A percentile compares a stretch with the other conserved stretches of the same genome.
Evolutionary conservation across 2,888 invertebrate genomes (phyloP).

Genomic region (Drosophila aldrichi): DNA sequence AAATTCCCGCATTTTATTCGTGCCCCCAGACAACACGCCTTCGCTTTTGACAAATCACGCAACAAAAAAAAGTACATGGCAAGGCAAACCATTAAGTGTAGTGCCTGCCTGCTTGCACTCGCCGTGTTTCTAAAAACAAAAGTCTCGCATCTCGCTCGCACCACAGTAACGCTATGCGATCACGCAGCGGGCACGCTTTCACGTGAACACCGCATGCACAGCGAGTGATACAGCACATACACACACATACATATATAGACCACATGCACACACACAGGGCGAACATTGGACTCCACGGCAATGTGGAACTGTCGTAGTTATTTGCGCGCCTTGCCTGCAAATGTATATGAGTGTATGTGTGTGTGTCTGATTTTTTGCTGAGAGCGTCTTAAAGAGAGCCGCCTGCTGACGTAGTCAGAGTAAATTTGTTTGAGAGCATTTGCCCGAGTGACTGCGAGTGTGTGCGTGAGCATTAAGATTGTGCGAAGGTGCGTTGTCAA

Average conservation of each 20-base stretch:
- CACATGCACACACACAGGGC: conserved; percentile 31
- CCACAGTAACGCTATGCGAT: conserved; percentile 78
- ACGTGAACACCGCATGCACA: conserved; percentile 91
- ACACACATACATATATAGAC: conserved; percentile 23
- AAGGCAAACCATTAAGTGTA: conserved; percentile 52
- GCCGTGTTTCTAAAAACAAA: conserved; percentile 84
- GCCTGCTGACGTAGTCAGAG: conserved; percentile 52
- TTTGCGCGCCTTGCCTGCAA: conserved; percentile 35
- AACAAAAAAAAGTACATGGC: conserved; percentile 60
- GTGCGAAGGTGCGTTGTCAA: conserved; percentile 69
- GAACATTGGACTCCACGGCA: conserved; percentile 72
- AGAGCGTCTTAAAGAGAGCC: conserved; percentile 40
- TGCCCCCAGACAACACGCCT: conserved; percentile 55
- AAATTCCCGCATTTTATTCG: conserved; percentile 57
- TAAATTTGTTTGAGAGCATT: conserved; percentile 51
- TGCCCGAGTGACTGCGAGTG: conserved; percentile 8
- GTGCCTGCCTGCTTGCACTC: conserved; percentile 74
- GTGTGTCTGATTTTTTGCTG: conserved; percentile 25
- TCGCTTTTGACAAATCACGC: conserved; percentile 66
- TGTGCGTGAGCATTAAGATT: conserved; percentile 6
- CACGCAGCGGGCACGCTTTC: conserved; percentile 87
- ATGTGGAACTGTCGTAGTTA: conserved; percentile 49
- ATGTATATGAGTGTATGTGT: background rate
- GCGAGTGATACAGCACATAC: conserved; percentile 66
- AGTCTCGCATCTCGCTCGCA: conserved; percentile 76